Conservation (phyloP, 2,888 invertebrate genomes). For the Pachycephus smyrnensis region DNA sequence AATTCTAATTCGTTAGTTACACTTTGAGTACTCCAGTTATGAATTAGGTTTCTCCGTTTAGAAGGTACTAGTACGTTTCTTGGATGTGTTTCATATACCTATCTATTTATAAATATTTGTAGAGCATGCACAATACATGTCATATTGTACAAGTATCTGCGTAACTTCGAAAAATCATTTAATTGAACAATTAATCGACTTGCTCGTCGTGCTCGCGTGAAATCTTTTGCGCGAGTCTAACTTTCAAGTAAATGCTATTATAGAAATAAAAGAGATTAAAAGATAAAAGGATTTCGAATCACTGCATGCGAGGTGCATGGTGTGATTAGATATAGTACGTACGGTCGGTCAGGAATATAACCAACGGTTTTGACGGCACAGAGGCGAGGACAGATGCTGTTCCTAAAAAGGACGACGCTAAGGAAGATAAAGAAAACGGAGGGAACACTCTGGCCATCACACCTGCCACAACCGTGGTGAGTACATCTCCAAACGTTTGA, state of each 20-base stretch:
- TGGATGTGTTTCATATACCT: not conserved
- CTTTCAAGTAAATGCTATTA: not conserved
- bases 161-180: not conserved
- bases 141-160: not conserved
- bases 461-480: constrained; percentile 58
- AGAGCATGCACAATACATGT: not conserved
- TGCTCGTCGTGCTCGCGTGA: not conserved
- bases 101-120: not conserved
- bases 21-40: not conserved
- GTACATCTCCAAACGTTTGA: constrained; percentile 36
- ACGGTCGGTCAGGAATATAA: constrained; percentile 54
- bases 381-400: constrained; percentile 60
- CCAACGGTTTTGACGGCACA: constrained; percentile 61
- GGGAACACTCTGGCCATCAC: constrained; percentile 51
- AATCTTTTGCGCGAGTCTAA: not conserved
- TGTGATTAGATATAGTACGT: constrained; percentile 45
- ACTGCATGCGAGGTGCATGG: constrained; percentile 46
- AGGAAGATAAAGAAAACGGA: constrained; percentile 64
- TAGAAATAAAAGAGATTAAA: not conserved
- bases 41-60: not conserved
- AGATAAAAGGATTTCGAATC: constrained; percentile 7
- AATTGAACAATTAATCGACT: not conserved
- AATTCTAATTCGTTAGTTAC: not conserved
- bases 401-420: constrained; percentile 60
- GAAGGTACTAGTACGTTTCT: not conserved